These are phyloP conservation scores for Phalacrocorax aristotelis DNA, from an alignment of 2,113 vertebrate species.

Conservation along the genomic window DNA sequence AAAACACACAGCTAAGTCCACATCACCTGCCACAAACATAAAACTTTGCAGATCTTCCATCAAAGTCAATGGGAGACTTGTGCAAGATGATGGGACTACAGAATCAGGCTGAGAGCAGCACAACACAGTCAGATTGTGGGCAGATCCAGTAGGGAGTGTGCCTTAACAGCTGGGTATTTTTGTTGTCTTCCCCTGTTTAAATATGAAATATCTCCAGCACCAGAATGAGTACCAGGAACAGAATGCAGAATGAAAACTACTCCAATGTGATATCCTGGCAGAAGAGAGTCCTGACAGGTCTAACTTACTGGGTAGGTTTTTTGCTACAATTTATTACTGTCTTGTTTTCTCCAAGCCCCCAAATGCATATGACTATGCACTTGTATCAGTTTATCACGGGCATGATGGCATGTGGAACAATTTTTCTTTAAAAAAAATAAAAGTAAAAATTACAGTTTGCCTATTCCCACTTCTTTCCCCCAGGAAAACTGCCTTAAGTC, in stretches of 20 bases:
- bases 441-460: background rate
- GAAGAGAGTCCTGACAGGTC: background rate
- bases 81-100: background rate
- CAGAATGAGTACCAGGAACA: background rate
- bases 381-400: background rate
- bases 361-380: background rate
- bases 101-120: background rate
- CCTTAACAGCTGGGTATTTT: background rate
- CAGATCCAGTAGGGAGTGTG: background rate
- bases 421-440: background rate
- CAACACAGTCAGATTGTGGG: background rate
- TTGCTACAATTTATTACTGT: background rate
- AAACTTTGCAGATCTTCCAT: background rate
- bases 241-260: background rate
- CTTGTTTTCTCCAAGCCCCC: background rate
- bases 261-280: background rate
- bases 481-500: background rate
- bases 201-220: background rate
- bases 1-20: background rate
- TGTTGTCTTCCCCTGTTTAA: background rate
- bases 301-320: background rate
- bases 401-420: background rate
- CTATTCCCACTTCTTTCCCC: background rate
- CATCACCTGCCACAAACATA: background rate
- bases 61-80: background rate